These are phyloP conservation scores for Hydropsyche tenuis DNA, from an alignment of 1,140 invertebrate genomes.

Conservation along the genomic window DNA sequence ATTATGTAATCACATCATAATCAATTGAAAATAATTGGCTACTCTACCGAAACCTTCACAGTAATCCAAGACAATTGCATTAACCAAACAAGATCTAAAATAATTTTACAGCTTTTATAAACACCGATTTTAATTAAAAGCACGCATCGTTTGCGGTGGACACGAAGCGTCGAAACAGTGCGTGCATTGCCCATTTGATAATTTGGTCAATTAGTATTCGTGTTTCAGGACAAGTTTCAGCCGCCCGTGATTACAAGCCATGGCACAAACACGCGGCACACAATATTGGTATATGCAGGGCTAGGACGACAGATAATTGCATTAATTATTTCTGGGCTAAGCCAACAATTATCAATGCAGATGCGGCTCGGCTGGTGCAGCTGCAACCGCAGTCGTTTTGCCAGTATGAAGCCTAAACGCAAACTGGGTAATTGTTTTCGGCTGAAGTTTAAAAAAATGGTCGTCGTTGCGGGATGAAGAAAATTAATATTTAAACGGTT, in stretches of 20 bases:
- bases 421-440: conserved; percentile 6
- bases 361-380: conserved; percentile 19
- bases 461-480: too few species aligned
- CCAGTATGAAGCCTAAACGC: not conserved
- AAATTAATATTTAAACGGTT: too few species aligned
- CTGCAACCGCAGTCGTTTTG: conserved; percentile 19
- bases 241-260: conserved; percentile 30
- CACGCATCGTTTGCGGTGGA: not conserved
- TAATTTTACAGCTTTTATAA: too few species aligned
- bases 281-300: not conserved
- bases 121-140: not conserved
- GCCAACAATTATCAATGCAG: conserved; percentile 36
- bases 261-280: conserved; percentile 23
- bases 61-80: too few species aligned
- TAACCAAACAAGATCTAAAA: too few species aligned
- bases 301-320: conserved; percentile 24
- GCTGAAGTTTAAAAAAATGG: not conserved
- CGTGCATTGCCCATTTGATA: not conserved
- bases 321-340: conserved; percentile 38
- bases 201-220: conserved; percentile 35
- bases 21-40: too few species aligned
- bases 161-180: too few species aligned
- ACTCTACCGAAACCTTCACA: too few species aligned
- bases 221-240: not conserved
- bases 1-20: too few species aligned